Conservation (phyloP, 2,113 vertebrate species). For the Galemys pyrenaicus region DNA sequence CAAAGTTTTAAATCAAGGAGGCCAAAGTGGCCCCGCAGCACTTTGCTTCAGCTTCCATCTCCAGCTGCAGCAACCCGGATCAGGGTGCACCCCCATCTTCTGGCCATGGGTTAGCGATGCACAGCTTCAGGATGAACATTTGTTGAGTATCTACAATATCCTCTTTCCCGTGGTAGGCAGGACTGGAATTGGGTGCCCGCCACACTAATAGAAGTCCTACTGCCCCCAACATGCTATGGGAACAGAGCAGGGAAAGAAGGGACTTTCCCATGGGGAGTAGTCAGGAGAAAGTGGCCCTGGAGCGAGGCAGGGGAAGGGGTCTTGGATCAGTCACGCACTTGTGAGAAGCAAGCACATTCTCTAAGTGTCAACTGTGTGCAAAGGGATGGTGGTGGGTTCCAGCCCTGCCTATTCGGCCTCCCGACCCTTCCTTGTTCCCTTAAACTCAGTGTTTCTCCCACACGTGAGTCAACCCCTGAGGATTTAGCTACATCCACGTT, state of each 20-base stretch:
- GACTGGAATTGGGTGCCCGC: background rate
- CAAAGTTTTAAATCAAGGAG: background rate
- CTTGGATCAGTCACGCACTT: accelerated
- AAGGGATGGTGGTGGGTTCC: accelerated
- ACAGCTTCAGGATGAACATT: background rate
- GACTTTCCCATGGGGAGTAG: background rate
- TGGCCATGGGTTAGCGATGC: background rate
- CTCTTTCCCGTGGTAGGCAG: no score
- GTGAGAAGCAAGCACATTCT: background rate
- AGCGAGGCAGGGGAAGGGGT: no score
- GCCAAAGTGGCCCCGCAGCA: accelerated
- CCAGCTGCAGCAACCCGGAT: accelerated
- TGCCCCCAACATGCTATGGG: background rate
- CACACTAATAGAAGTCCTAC: accelerated
- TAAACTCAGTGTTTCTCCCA: background rate
- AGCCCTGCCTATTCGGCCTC: background rate
- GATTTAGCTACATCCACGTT: accelerated
- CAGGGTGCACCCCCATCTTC: accelerated
- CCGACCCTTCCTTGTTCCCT: background rate
- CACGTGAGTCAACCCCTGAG: background rate
- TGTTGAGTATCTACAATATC: accelerated
- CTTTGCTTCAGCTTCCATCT: background rate
- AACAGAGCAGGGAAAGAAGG: background rate
- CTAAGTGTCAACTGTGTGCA: background rate
- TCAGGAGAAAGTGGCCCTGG: background rate